A percentile compares a stretch with the other conserved stretches of the same genome.
These are phyloP conservation scores for Heliconius ethilla DNA, from an alignment of 2,888 invertebrate species.

Conservation along the genomic window DNA sequence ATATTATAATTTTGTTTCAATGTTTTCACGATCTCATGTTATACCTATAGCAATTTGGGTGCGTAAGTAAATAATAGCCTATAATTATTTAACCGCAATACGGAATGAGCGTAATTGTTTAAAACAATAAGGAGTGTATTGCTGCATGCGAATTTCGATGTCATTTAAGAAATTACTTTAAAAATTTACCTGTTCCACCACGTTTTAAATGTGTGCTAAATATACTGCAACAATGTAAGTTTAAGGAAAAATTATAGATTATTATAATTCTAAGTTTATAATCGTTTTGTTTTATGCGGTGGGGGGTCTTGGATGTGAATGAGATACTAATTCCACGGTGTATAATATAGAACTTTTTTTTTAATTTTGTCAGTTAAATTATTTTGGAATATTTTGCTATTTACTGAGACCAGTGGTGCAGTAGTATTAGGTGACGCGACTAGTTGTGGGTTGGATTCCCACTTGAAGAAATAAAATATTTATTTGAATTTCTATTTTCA, in stretches of 20 bases:
- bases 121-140: constrained; percentile 40
- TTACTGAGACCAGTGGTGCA: neutral
- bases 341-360: neutral
- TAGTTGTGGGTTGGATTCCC: no score
- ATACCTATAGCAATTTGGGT: constrained; percentile 33
- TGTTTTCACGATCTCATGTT: constrained; percentile 25
- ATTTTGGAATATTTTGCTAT: neutral
- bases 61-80: constrained; percentile 34
- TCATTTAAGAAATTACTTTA: constrained; percentile 22
- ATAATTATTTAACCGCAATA: constrained; percentile 38
- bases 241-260: constrained; percentile 11
- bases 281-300: neutral
- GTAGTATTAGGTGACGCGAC: no score
- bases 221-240: constrained; percentile 9
- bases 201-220: constrained; percentile 1
- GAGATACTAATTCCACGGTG: neutral
- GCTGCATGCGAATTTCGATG: constrained; percentile 30
- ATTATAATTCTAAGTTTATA: constrained; percentile 4
- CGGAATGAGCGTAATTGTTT: constrained; percentile 42
- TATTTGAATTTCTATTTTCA: no score
- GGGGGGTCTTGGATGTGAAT: constrained; percentile 1
- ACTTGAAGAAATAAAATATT: no score
- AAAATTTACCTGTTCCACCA: constrained; percentile 15
- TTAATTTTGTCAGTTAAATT: neutral
- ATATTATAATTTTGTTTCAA: neutral